A percentile compares a stretch with the other conserved stretches of the same genome.
Conservation (phyloP, 2,888 invertebrate species). For the Clusia tigrina region DNA sequence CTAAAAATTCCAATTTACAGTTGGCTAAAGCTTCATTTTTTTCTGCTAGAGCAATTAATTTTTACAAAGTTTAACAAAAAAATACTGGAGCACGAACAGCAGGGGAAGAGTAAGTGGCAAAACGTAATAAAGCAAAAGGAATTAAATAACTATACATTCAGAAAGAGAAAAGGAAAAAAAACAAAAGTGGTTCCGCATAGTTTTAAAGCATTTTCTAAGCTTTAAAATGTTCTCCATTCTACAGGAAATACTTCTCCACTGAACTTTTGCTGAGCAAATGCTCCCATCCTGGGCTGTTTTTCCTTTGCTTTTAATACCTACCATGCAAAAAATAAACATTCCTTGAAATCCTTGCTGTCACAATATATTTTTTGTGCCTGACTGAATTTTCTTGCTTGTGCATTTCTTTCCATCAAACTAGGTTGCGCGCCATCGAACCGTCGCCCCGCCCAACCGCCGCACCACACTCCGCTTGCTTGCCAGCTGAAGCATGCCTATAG, state of each 20-base stretch:
- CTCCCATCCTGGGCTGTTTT: neutral
- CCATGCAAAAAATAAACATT: constrained; percentile 26
- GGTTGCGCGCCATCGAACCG: neutral
- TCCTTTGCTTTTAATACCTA: neutral
- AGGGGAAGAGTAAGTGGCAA: constrained; percentile 48
- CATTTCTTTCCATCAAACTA: constrained; percentile 28
- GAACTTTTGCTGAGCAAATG: neutral
- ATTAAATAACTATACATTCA: too few relatives aligned
- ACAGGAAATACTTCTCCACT: neutral
- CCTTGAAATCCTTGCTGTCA: constrained; percentile 44
- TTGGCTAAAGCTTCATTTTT: constrained; percentile 35
- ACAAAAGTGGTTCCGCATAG: neutral
- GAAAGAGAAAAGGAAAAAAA: neutral
- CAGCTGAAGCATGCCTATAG: constrained; percentile 2
- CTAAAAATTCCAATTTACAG: constrained; percentile 40
- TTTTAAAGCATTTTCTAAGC: neutral
- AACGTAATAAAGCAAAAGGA: constrained; percentile 21
- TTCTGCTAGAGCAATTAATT: constrained; percentile 24
- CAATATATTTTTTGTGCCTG: constrained; percentile 47
- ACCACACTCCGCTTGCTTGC: neutral
- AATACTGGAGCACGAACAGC: constrained; percentile 3
- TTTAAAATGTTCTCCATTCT: neutral
- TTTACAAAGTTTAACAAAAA: constrained; percentile 45
- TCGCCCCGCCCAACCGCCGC: neutral
- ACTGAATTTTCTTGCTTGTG: constrained; percentile 43